Conservation (phyloP, 2,888 invertebrate species). For the Orthonychiurus folsomi region DNA sequence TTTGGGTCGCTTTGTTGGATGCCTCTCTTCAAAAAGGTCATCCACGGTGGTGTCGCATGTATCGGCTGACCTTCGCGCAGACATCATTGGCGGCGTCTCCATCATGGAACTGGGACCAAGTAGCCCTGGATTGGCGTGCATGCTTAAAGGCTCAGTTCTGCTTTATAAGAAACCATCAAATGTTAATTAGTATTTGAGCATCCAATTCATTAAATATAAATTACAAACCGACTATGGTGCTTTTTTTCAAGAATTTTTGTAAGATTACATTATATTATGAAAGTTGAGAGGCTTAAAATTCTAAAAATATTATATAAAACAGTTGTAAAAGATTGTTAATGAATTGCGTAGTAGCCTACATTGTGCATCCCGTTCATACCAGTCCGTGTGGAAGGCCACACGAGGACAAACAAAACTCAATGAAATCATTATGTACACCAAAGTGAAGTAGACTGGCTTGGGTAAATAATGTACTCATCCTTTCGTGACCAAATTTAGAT, state of each 20-base stretch:
- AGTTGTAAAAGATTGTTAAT: not conserved
- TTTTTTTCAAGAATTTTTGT: not conserved
- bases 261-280: not conserved
- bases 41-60: conserved; percentile 36
- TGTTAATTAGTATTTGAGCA: too few relatives aligned
- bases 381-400: too few relatives aligned
- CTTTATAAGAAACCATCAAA: conserved; percentile 18
- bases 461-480: not conserved
- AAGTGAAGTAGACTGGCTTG: not conserved
- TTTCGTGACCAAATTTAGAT: not conserved
- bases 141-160: conserved; percentile 38
- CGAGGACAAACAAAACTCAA: too few relatives aligned
- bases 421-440: not conserved
- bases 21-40: conserved; percentile 38
- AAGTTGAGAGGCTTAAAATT: not conserved
- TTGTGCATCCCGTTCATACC: too few relatives aligned
- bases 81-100: conserved; percentile 34
- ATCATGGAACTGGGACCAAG: conserved; percentile 25
- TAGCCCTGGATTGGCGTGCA: conserved; percentile 28
- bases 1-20: conserved; percentile 31
- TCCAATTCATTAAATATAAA: not conserved
- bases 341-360: too few relatives aligned
- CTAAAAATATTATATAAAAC: not conserved
- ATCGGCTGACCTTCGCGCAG: conserved; percentile 34
- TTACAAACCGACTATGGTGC: not conserved